Evolutionary conservation across 2,888 invertebrate species (phyloP).

Genomic region (Scrobipalpa atriplicella): DNA sequence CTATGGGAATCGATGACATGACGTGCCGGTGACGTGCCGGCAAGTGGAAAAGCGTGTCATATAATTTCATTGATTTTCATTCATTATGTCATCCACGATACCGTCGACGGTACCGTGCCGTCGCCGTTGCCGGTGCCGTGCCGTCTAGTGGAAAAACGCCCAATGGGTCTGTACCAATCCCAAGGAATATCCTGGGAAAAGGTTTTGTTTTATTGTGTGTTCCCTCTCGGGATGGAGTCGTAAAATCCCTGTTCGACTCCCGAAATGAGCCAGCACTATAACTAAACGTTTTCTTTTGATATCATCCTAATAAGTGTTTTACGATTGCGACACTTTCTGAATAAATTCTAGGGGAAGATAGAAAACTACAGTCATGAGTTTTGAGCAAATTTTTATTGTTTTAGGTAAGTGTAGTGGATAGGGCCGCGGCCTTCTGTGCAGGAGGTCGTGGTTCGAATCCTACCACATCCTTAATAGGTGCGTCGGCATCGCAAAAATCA

Average conservation of each 20-base stretch:
- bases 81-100: too few species aligned
- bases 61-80: too few species aligned
- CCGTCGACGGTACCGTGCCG: too few species aligned
- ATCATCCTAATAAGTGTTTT: constrained; percentile 30
- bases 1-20: too few species aligned
- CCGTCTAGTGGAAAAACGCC: too few species aligned
- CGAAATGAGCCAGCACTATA: constrained; percentile 31
- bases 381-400: not conserved
- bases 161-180: not conserved
- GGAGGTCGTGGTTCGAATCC: too few species aligned
- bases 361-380: not conserved
- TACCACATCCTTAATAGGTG: too few species aligned
- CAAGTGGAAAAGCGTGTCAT: too few species aligned
- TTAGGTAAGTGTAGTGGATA: not conserved
- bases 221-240: constrained; percentile 17
- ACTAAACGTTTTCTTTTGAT: constrained; percentile 29
- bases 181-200: constrained; percentile 6
- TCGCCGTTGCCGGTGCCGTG: too few species aligned
- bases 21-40: too few species aligned
- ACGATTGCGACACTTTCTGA: constrained; percentile 21
- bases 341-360: not conserved
- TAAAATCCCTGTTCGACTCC: constrained; percentile 34
- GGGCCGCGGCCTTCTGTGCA: too few species aligned
- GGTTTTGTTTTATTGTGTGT: constrained; percentile 22
- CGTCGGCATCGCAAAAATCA: too few species aligned